Percentiles rank a stretch among this genome's conserved stretches.
Conservation (phyloP, 1,140 invertebrate genomes). For the Hyposmocoma kahamanoa region DNA sequence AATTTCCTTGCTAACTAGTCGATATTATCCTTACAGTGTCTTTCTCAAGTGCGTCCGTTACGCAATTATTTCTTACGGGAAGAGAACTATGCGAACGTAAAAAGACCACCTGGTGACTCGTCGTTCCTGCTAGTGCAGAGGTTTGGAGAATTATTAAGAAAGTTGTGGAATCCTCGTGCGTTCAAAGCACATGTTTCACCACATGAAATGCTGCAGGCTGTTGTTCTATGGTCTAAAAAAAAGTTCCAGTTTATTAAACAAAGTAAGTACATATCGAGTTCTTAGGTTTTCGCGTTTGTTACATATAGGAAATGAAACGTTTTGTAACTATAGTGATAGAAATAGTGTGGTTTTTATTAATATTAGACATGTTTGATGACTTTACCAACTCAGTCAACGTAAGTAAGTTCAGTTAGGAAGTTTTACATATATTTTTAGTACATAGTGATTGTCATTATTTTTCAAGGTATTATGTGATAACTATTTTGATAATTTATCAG, state of each 20-base stretch:
- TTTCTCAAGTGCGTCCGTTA: conserved; percentile 95
- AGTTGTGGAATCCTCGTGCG: conserved; percentile 99
- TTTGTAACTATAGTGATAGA: too few species aligned
- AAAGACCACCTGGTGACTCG: conserved; percentile 94
- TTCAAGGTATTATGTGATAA: too few species aligned
- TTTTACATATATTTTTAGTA: too few species aligned
- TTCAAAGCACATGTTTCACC: conserved; percentile 99
- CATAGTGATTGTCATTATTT: too few species aligned
- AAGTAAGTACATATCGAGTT: conserved; percentile 82
- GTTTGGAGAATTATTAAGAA: conserved; percentile 97
- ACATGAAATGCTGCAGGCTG: conserved; percentile 99
- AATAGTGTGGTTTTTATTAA: too few species aligned
- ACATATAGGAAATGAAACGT: too few species aligned
- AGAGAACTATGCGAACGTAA: conserved; percentile 92
- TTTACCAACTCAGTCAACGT: too few species aligned
- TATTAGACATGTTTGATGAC: too few species aligned
- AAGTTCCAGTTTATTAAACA: conserved; percentile 99
- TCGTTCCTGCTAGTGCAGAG: conserved; percentile 94
- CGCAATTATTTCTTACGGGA: conserved; percentile 96
- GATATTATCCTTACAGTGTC: conserved; percentile 82
- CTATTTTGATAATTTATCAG: too few species aligned
- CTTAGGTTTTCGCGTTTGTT: too few species aligned
- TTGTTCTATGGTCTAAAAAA: conserved; percentile 98
- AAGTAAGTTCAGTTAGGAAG: too few species aligned
- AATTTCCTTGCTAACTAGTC: background rate